A percentile compares a stretch with the other conserved stretches of the same genome.
These are phyloP conservation scores for Hirtodrosophila duncani DNA, from an alignment of 2,888 invertebrate genomes.

Conservation along the genomic window DNA sequence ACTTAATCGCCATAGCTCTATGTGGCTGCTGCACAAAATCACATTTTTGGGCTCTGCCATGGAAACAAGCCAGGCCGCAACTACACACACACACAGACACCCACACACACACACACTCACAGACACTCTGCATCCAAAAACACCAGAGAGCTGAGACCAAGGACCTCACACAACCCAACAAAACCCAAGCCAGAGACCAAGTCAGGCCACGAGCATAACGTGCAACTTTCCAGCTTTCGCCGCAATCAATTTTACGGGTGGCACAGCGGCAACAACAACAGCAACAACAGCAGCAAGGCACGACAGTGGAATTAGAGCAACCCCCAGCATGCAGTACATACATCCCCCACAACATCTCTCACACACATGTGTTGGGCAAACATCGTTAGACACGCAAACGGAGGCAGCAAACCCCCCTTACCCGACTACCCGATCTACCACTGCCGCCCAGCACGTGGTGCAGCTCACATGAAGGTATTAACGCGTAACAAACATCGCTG, in stretches of 20 bases:
- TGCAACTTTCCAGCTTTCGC: conserved; percentile 76
- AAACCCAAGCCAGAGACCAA: conserved; percentile 49
- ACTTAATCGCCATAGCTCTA: conserved; percentile 25
- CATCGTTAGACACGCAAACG: conserved; percentile 50
- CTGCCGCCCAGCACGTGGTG: conserved; percentile 77
- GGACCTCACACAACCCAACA: no score
- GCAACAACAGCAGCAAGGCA: conserved; percentile 14
- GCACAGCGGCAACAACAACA: conserved; percentile 43
- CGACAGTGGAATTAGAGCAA: conserved; percentile 58
- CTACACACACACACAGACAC: conserved; percentile 2
- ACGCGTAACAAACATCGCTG: conserved; percentile 77
- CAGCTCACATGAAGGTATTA: conserved; percentile 79
- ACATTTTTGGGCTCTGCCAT: conserved; percentile 31
- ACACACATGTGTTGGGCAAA: conserved; percentile 30
- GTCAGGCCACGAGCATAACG: conserved; percentile 71
- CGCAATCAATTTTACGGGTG: conserved; percentile 72
- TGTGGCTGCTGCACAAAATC: conserved; percentile 35
- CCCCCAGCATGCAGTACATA: conserved; percentile 27
- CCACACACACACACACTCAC: conserved; percentile 5
- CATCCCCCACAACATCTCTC: conserved; percentile 3
- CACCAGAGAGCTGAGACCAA: no score
- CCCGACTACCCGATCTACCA: no score
- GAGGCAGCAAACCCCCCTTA: no score
- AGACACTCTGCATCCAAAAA: conserved; percentile 7
- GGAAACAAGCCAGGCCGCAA: conserved; percentile 47